phyloP scores from a whole-genome alignment of 2,113 vertebrate genomes.

The Columbina picui region DNA sequence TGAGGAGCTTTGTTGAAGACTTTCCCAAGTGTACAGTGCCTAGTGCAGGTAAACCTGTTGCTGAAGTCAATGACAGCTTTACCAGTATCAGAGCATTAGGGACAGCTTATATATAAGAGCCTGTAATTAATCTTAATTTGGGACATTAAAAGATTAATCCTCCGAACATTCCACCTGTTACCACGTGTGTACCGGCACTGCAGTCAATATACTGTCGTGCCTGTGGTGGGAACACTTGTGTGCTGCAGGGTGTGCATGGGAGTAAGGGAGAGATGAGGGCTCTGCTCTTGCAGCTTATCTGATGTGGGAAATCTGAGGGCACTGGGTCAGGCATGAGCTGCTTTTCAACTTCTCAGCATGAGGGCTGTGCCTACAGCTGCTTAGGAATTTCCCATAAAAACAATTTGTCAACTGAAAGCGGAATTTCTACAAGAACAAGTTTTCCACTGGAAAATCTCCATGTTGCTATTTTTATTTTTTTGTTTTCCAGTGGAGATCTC shows the following conservation, averaged over 20 bases:
- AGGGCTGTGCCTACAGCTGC: slow-evolving; percentile 40
- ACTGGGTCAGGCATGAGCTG: slow-evolving; percentile 6
- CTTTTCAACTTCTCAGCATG: slow-evolving; percentile 55
- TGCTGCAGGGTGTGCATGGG: not conserved
- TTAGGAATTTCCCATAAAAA: slow-evolving; percentile 66
- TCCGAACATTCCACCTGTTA: not conserved
- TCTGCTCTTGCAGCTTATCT: slow-evolving; percentile 1
- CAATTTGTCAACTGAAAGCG: slow-evolving; percentile 46
- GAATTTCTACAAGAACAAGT: slow-evolving; percentile 62
- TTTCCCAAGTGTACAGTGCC: not conserved
- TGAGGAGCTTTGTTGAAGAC: not conserved
- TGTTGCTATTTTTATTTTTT: slow-evolving; percentile 26
- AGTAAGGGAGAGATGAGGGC: not conserved
- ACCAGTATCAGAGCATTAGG: not conserved
- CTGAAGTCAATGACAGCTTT: not conserved
- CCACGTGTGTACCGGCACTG: accelerated
- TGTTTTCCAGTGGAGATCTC: slow-evolving; percentile 50
- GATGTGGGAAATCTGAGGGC: slow-evolving; percentile 46
- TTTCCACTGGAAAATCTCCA: slow-evolving; percentile 64
- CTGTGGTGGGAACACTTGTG: accelerated
- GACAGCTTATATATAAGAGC: not conserved
- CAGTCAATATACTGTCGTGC: not conserved
- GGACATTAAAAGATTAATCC: not conserved
- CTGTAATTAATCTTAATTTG: slow-evolving; percentile 2
- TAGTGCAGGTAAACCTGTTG: not conserved